These are phyloP conservation scores for Apamea sordens DNA, from an alignment of 2,888 invertebrate species.

Conservation along the genomic window DNA sequence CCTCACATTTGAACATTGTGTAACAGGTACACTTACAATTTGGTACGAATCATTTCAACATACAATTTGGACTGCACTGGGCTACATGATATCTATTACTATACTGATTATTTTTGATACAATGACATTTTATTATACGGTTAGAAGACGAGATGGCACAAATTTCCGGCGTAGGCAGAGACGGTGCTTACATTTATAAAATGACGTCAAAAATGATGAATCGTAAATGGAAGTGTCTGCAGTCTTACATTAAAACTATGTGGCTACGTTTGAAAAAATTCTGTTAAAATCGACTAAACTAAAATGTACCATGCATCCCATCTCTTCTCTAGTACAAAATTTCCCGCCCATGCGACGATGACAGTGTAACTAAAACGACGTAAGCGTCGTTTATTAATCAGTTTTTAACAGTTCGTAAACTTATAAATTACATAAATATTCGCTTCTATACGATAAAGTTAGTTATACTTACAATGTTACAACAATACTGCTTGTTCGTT, in stretches of 20 bases:
- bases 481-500: constrained; percentile 70
- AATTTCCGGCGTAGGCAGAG: constrained; percentile 42
- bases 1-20: constrained; percentile 84
- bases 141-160: constrained; percentile 63
- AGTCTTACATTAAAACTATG: constrained; percentile 55
- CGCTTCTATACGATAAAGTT: constrained; percentile 65
- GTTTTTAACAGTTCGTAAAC: constrained; percentile 82
- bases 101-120: constrained; percentile 55
- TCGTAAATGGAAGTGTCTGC: constrained; percentile 46
- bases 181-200: constrained; percentile 26
- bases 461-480: constrained; percentile 74
- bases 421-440: constrained; percentile 81
- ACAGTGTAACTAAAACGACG: constrained; percentile 35
- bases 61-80: constrained; percentile 70
- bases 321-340: constrained; percentile 49
- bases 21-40: constrained; percentile 83
- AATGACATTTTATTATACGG: constrained; percentile 38
- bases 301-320: constrained; percentile 53
- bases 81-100: constrained; percentile 53
- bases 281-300: constrained; percentile 53
- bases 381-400: constrained; percentile 35
- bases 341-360: constrained; percentile 29
- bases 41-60: constrained; percentile 68
- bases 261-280: constrained; percentile 41
- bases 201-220: constrained; percentile 30